Evolutionary conservation across 37 sponge, comb jelly and placozoan species (phyloP).

Genomic region (Cladorhizidae sp.): DNA sequence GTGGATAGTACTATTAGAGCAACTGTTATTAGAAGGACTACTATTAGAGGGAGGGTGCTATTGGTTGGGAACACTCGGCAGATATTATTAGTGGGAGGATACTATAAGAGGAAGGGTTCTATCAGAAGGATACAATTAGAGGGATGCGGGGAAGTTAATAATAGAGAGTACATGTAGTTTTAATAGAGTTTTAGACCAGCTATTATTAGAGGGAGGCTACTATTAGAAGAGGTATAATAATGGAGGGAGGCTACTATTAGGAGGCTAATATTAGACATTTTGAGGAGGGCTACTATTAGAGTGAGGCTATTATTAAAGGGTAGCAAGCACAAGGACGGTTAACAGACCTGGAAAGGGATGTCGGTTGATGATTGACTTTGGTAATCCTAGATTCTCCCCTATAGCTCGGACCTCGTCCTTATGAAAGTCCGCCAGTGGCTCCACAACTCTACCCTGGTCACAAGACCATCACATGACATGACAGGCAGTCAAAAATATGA

Average conservation of each 20-base stretch:
- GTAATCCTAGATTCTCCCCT: conserved; percentile 78
- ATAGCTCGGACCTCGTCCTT: conserved; percentile 91
- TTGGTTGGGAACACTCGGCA: too few species aligned
- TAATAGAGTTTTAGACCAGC: too few species aligned
- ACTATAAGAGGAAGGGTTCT: too few species aligned
- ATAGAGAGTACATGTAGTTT: too few species aligned
- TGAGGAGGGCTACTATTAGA: background rate
- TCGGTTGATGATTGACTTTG: conserved; percentile 70
- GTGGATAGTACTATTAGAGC: background rate
- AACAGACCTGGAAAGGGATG: conserved; percentile 89
- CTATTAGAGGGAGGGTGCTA: too few species aligned
- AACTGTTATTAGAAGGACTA: background rate
- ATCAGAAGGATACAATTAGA: too few species aligned
- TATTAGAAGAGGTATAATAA: background rate
- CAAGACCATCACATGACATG: background rate
- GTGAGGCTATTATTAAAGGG: background rate
- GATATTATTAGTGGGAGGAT: too few species aligned
- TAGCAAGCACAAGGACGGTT: background rate
- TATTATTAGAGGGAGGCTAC: too few species aligned
- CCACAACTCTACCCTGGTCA: conserved; percentile 75
- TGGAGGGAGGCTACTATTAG: too few species aligned
- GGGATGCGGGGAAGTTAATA: too few species aligned
- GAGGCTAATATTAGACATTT: too few species aligned
- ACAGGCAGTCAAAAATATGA: background rate
- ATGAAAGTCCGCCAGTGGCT: conserved; percentile 90